phyloP scores from a whole-genome alignment of 23 tunicate genomes.

The Ciona savignyi region DNA sequence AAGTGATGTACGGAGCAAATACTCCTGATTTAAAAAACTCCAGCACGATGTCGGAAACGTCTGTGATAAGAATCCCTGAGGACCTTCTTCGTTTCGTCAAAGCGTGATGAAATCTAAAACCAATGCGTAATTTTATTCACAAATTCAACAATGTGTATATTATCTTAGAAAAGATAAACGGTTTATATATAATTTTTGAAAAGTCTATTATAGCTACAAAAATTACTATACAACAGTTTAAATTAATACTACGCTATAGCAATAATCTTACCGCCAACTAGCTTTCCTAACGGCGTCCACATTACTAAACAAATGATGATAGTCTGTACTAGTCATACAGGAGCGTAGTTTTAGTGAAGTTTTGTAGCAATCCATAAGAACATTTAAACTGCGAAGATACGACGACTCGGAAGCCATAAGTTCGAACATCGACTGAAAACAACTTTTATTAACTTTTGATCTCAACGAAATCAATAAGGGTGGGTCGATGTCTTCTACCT shows the following conservation, averaged over 20 bases:
- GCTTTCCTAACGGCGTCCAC: constrained; percentile 28
- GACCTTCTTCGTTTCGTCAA: constrained; percentile 33
- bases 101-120: constrained; percentile 32
- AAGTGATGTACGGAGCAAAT: constrained; percentile 68
- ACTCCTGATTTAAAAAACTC: constrained; percentile 29
- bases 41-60: constrained; percentile 72
- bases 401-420: constrained; percentile 74
- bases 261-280: background rate
- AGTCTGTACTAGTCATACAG: constrained; percentile 47
- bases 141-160: too few species aligned
- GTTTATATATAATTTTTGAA: too few species aligned
- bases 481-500: too few species aligned
- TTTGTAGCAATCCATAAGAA: constrained; percentile 52
- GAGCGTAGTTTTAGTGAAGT: constrained; percentile 52
- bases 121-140: too few species aligned
- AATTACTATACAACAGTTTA: too few species aligned
- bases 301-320: constrained; percentile 83
- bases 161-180: too few species aligned
- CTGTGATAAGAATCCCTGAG: constrained; percentile 36
- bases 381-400: constrained; percentile 76
- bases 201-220: too few species aligned
- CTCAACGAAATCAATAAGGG: too few species aligned
- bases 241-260: background rate
- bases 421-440: constrained; percentile 74
- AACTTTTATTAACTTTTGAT: too few species aligned